phyloP scores from a whole-genome alignment of 2,888 invertebrate genomes.

The Rhamnusium bicolor region DNA sequence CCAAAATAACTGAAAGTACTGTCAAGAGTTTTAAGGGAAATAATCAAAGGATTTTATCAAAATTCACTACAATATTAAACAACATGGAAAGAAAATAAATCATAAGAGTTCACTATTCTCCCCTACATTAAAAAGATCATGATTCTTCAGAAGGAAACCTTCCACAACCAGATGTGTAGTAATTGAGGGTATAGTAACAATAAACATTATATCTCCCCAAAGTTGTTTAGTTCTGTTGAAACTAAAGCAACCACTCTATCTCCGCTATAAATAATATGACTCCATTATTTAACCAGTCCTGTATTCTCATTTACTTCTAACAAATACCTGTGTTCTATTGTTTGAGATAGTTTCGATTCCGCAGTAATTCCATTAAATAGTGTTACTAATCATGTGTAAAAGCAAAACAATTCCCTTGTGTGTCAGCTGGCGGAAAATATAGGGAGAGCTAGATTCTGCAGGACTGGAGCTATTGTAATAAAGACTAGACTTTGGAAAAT shows the following conservation, averaged over 20 bases:
- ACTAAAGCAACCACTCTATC: not conserved
- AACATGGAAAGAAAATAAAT: too few species aligned
- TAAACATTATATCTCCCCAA: not conserved
- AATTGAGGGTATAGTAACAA: not conserved
- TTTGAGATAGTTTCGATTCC: conserved; percentile 7
- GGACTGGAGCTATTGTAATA: too few species aligned
- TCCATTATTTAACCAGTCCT: conserved; percentile 26
- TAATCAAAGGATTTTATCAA: too few species aligned
- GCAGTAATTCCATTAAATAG: not conserved
- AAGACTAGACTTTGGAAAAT: too few species aligned
- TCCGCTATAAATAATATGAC: conserved; percentile 27
- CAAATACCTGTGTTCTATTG: conserved; percentile 11
- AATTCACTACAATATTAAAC: too few species aligned
- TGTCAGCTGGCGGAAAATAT: not conserved
- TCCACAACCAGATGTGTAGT: conserved; percentile 22
- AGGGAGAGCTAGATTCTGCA: not conserved
- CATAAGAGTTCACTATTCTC: too few species aligned
- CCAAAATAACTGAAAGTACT: too few species aligned
- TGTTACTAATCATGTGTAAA: not conserved
- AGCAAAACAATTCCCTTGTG: not conserved
- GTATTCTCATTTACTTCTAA: not conserved
- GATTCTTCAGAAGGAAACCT: not conserved
- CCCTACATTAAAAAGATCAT: too few species aligned
- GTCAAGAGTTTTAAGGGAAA: too few species aligned
- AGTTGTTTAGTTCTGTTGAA: not conserved